These are phyloP conservation scores for Scaptomyza hsui DNA, from an alignment of 1,140 invertebrate genomes.

Conservation along the genomic window DNA sequence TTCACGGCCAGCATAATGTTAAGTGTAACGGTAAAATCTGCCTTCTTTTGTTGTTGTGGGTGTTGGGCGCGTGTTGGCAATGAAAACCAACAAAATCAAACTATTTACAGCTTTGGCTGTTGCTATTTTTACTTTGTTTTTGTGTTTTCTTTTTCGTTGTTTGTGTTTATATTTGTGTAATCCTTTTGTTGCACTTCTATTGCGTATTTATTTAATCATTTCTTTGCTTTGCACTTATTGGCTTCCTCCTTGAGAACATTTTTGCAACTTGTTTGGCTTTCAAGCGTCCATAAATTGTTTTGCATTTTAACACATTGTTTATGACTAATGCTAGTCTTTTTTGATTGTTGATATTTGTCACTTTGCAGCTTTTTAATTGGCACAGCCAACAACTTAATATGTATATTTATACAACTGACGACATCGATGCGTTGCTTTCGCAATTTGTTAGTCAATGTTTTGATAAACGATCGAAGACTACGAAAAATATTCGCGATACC, in stretches of 20 bases:
- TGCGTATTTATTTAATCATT: constrained; percentile 55
- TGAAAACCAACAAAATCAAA: constrained; percentile 44
- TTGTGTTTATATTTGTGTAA: constrained; percentile 49
- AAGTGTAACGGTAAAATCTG: constrained; percentile 12
- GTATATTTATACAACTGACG: constrained; percentile 55
- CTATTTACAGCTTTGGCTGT: constrained; percentile 25
- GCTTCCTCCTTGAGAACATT: constrained; percentile 63
- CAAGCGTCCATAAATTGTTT: constrained; percentile 34
- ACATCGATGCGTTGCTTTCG: constrained; percentile 29
- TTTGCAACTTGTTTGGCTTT: constrained; percentile 56
- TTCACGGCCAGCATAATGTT: constrained; percentile 86
- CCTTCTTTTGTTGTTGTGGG: constrained; percentile 20
- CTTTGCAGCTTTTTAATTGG: constrained; percentile 37
- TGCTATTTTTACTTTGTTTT: constrained; percentile 48
- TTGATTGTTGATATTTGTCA: constrained; percentile 41
- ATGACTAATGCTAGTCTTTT: constrained; percentile 58
- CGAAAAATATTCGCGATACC: constrained; percentile 60
- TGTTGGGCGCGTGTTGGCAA: constrained; percentile 65
- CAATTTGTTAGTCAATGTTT: constrained; percentile 42
- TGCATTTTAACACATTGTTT: constrained; percentile 55
- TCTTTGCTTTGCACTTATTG: constrained; percentile 64
- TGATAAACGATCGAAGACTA: constrained; percentile 23
- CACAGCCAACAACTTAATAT: constrained; percentile 28
- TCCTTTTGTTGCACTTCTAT: constrained; percentile 50
- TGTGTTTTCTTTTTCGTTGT: constrained; percentile 18